Base-by-base conservation (phyloP, 2,113 vertebrate genomes). In the Psilopsiagon aurifrons region DNA sequence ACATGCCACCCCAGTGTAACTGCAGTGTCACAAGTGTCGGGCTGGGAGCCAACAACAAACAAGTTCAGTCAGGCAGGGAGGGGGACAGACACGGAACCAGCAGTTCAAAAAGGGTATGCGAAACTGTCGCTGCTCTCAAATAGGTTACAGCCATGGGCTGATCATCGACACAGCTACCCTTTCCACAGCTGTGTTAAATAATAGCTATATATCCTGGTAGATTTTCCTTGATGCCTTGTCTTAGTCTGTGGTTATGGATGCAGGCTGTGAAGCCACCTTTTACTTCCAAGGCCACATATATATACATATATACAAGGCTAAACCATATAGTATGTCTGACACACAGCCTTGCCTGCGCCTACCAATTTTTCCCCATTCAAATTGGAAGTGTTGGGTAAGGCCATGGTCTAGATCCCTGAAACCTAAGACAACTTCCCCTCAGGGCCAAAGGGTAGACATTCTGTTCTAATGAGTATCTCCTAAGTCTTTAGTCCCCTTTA, bases 11-110 rank as follows among this genome's bases (percentile, higher is more conserved):
- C 71, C 3, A 0, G 13, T 5, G 10, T 78, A 83, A 91, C 49
- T 93, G 86, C 54, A 80, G 14, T 64, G 79, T 94, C 93, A 94
- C 80, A 92, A 69, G 60, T 49, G 66, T 84, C 8, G 13, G 73
- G 76, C 51, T 62, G 51, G 80, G 82, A 94, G 55, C 64, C 87
- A 83, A 25, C 0, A 0, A 55, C 73, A 83, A 95, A 54, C 41
- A 37, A 69, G 75, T 78, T 70, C 41, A 82, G 46, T 39, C 54
- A 46, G 59, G 39, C 81, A 33, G 67, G 43, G 77, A 94, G 29
- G 49, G 75, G 63, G n/a, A 46, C 2, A 20, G 41, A 18, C 1
- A 0, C 2, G 2, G 84, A 86, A 49, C 52, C 66, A 79, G 52
- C 31, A 44, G 17, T 35, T 84, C 2, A 3, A 85, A 39, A 12